These are phyloP conservation scores for Leucophora obtusa DNA, from an alignment of 2,888 invertebrate genomes.

Conservation along the genomic window DNA sequence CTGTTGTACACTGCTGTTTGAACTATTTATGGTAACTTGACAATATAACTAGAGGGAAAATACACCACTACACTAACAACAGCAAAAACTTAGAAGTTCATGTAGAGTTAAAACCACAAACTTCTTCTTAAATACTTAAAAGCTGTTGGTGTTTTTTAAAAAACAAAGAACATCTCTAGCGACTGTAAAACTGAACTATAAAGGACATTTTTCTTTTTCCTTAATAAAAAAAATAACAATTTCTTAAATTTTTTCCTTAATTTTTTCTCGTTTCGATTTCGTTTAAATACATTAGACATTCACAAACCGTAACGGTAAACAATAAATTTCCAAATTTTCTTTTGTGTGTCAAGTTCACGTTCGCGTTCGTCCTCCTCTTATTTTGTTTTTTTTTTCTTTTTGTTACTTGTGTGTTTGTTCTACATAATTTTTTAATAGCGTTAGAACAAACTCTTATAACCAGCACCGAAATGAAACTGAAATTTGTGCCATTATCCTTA, in stretches of 20 bases:
- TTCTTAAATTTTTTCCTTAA: too few relatives aligned
- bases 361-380: constrained; percentile 39
- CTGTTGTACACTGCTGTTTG: constrained; percentile 13
- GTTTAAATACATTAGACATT: constrained; percentile 19
- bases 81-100: background rate
- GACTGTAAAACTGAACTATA: background rate
- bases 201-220: background rate
- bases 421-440: constrained; percentile 41
- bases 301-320: constrained; percentile 57
- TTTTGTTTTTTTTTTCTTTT: constrained; percentile 4
- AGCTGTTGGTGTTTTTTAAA: constrained; percentile 8
- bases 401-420: constrained; percentile 30
- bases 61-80: constrained; percentile 12
- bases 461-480: constrained; percentile 64
- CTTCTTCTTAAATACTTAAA: constrained; percentile 9
- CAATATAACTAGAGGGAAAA: constrained; percentile 19
- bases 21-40: constrained; percentile 32
- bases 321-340: constrained; percentile 47
- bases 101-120: constrained; percentile 18
- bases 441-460: constrained; percentile 50
- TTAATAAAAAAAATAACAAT: too few relatives aligned
- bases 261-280: constrained; percentile 4
- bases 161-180: background rate
- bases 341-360: constrained; percentile 63
- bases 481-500: constrained; percentile 63